Conservation (phyloP, 2,888 invertebrate species). For the Baronia brevicornis region DNA sequence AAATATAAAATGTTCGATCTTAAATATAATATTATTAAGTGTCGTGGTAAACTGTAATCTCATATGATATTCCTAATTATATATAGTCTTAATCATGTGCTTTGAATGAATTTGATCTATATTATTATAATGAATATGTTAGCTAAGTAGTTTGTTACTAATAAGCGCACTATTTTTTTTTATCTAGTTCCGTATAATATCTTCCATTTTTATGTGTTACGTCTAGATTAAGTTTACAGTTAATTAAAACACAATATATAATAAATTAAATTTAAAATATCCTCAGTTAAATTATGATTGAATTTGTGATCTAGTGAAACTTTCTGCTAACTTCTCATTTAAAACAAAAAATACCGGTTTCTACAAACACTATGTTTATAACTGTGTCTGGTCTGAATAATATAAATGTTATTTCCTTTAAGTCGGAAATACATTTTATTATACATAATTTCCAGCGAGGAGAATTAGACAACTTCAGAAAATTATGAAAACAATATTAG, state of each 20-base stretch:
- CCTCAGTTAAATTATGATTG: too few relatives aligned
- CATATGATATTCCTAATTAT: slow-evolving; percentile 18
- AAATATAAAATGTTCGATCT: slow-evolving; percentile 4
- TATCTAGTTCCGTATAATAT: too few relatives aligned
- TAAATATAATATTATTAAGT: slow-evolving; percentile 3
- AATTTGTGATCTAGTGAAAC: too few relatives aligned
- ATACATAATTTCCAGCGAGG: too few relatives aligned
- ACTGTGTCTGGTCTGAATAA: slow-evolving; percentile 5
- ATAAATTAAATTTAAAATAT: too few relatives aligned
- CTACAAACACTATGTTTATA: too few relatives aligned
- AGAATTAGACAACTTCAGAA: too few relatives aligned
- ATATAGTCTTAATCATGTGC: slow-evolving; percentile 12
- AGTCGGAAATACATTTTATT: too few relatives aligned
- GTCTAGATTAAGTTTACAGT: background rate
- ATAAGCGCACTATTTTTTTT: background rate
- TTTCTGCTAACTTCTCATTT: too few relatives aligned
- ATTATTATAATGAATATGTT: slow-evolving; percentile 4
- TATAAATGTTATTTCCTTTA: background rate
- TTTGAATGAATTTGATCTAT: slow-evolving; percentile 13
- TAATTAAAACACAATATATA: background rate
- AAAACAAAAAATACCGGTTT: too few relatives aligned
- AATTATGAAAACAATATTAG: too few relatives aligned
- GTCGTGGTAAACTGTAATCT: slow-evolving; percentile 17
- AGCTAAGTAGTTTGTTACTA: slow-evolving; percentile 11
- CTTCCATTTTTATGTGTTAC: background rate